Evolutionary conservation across 1,140 invertebrate species (phyloP), one percentile per base, ranked within the genome.

Genomic region (Drosophila sp.): DNA sequence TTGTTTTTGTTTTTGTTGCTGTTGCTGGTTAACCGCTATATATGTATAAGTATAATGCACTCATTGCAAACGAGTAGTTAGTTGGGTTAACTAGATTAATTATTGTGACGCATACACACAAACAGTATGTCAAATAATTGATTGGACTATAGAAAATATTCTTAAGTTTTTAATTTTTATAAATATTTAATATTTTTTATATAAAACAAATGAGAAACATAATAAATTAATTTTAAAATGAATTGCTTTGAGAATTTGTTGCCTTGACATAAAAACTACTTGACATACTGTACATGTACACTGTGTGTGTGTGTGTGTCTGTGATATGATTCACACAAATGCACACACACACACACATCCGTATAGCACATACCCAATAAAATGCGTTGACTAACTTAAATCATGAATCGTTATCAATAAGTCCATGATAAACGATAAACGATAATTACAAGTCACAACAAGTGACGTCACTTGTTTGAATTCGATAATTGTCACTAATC

Each of bases 401-500:
- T 51, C n/a, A 18, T 18, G 9, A 36, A 62, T 62, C 29, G 43
- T 50, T 62, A 50, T 62, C 58, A 50, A 50, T 11, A 25, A 32
- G 18, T 4, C 32, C 32, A 48, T 27, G 59, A 62, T 50, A 50
- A 62, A 51, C 58, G 43, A 61, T 62, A 50, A 36, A 36, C 45
- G 45, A 46, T 46, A 46, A 27, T 46, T 46, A 9, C 5, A 16
- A 56, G 21, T 41, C 11, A 41, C 45, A 25, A 65, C 45, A 65
- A 41, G 75, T 80, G 78, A 80, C 72, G 78, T 80, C 78, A 80
- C 65, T 66, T 66, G 34, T 27, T 38, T 1, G 11, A 71, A 50
- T 57, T 57, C 45, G 41, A 53, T 40, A 18, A 56, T 14, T 43
- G 9, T 13, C 7, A 27, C 11, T 61, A 65, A 65, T 45, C 58